Conservation (phyloP, 2,113 vertebrate species). For the Eudorcas thomsonii region DNA sequence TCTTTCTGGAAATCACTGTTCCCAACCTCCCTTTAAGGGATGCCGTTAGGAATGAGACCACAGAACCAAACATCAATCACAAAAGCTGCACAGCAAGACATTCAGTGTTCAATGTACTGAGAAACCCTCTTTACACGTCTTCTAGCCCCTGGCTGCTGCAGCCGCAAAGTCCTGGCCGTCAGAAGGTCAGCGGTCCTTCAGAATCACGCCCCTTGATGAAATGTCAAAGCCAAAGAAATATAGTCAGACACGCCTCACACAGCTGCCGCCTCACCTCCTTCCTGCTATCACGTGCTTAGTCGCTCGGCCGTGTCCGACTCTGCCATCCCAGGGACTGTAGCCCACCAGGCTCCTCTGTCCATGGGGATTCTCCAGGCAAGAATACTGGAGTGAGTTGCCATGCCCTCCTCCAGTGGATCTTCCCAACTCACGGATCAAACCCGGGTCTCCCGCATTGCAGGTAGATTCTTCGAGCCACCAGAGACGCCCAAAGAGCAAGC, state of each 20-base stretch:
- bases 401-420: not conserved
- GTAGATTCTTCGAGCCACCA: not conserved
- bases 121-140: not conserved
- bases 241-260: not conserved
- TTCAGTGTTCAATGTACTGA: not conserved
- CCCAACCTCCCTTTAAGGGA: not conserved
- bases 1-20: fast-evolving
- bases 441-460: not conserved
- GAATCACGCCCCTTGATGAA: not conserved
- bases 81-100: not conserved
- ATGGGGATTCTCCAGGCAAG: not conserved
- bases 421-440: not conserved
- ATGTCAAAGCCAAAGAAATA: constrained; percentile 32
- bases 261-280: fast-evolving
- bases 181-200: constrained; percentile 37
- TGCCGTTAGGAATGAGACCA: not conserved
- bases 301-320: not conserved
- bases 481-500: not conserved
- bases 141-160: not conserved
- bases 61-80: not conserved
- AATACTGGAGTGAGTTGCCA: not conserved
- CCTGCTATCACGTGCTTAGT: too few species aligned
- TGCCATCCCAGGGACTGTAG: not conserved
- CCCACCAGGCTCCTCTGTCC: not conserved
- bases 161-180: not conserved